phyloP scores from a whole-genome alignment of 2,113 vertebrate species.

The Coregonus clupeaformis region DNA sequence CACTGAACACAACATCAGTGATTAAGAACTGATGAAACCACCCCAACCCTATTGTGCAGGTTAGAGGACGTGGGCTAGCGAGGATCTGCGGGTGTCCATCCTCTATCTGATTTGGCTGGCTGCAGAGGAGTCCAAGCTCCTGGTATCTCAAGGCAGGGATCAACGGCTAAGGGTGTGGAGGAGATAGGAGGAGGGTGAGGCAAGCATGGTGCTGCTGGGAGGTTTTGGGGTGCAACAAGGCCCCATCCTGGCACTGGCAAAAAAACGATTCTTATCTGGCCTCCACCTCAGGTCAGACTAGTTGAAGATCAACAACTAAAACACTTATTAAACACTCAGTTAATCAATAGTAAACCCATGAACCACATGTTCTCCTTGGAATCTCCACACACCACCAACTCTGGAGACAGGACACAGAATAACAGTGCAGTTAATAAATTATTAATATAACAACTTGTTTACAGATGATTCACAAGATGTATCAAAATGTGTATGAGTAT shows the following conservation, averaged over 20 bases:
- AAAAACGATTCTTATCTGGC: slow-evolving; percentile 75
- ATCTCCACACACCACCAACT: slow-evolving; percentile 72
- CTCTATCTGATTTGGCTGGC: slow-evolving; percentile 72
- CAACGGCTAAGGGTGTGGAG: slow-evolving; percentile 74
- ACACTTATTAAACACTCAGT: not conserved
- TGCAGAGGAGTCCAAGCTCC: slow-evolving; percentile 21
- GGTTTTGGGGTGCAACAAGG: slow-evolving; percentile 60
- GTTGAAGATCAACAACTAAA: not conserved
- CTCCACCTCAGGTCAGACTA: slow-evolving; percentile 75
- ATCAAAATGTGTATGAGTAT: not conserved
- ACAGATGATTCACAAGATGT: not conserved
- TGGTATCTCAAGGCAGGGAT: slow-evolving; percentile 75
- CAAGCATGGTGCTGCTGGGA: slow-evolving; percentile 37
- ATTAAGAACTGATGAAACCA: not conserved
- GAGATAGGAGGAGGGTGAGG: slow-evolving; percentile 7
- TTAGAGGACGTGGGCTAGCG: slow-evolving; percentile 48
- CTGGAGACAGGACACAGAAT: slow-evolving; percentile 39
- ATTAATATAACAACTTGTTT: no score
- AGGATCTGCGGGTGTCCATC: slow-evolving; percentile 55
- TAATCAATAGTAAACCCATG: slow-evolving; percentile 19
- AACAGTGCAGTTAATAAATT: not conserved
- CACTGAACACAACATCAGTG: no score
- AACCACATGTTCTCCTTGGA: slow-evolving; percentile 72
- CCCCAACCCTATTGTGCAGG: slow-evolving; percentile 50
- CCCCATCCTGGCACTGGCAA: slow-evolving; percentile 68